Conservation (phyloP, 2,888 invertebrate genomes). For the Crossocerus cetratus region DNA sequence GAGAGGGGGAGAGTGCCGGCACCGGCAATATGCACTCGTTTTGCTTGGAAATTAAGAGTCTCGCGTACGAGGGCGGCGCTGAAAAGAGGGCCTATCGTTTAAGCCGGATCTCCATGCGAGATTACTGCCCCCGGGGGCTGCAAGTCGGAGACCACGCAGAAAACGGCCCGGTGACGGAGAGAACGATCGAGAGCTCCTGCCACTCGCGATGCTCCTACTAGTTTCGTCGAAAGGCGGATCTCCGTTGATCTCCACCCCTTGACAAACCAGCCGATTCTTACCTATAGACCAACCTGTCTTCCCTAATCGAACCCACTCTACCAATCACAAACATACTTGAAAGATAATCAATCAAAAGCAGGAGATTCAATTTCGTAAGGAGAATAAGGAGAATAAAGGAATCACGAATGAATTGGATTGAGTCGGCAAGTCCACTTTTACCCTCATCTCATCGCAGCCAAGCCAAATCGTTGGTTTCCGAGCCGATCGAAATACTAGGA, state of each 20-base stretch:
- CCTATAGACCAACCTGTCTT: background rate
- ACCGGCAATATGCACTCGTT: slow-evolving; percentile 45
- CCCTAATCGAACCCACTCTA: background rate
- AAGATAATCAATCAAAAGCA: background rate
- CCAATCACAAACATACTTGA: background rate
- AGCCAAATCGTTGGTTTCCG: too few species aligned
- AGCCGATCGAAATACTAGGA: too few species aligned
- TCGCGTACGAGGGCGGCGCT: slow-evolving; percentile 69
- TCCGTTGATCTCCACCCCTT: slow-evolving; percentile 62
- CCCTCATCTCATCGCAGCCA: too few species aligned
- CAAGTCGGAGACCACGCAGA: slow-evolving; percentile 18
- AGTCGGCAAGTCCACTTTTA: too few species aligned
- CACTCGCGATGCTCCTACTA: slow-evolving; percentile 59
- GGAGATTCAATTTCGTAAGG: too few species aligned
- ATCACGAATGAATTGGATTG: too few species aligned
- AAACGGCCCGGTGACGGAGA: slow-evolving; percentile 65
- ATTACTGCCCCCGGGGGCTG: slow-evolving; percentile 72
- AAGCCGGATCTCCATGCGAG: slow-evolving; percentile 75
- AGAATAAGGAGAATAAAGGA: too few species aligned
- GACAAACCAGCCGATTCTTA: slow-evolving; percentile 43
- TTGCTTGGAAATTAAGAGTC: slow-evolving; percentile 74
- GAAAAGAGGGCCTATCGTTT: slow-evolving; percentile 75
- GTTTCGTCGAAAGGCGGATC: slow-evolving; percentile 67
- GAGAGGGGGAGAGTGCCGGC: slow-evolving; percentile 31
- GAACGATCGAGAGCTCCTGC: slow-evolving; percentile 21